These are phyloP conservation scores for Ericerus pela DNA, from an alignment of 1,140 invertebrate species.

Conservation along the genomic window DNA sequence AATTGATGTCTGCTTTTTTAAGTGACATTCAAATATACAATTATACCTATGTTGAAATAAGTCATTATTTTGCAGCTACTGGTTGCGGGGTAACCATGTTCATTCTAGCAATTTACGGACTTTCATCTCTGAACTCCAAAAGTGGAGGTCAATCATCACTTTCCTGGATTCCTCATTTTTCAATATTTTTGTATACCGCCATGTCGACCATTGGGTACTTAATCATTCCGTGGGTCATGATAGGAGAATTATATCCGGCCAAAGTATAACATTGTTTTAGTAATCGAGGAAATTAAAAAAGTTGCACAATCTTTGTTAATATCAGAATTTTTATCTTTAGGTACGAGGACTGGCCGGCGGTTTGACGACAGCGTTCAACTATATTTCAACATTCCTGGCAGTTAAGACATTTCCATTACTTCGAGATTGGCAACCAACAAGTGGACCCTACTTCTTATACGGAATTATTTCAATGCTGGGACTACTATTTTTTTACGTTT, in stretches of 20 bases:
- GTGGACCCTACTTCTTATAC: slow-evolving; percentile 46
- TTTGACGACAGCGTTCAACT: slow-evolving; percentile 46
- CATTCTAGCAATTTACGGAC: slow-evolving; percentile 41
- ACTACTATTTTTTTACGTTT: slow-evolving; percentile 42
- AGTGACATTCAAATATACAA: too few species aligned
- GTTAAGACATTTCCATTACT: slow-evolving; percentile 50
- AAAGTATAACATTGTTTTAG: slow-evolving; percentile 19
- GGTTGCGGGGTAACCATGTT: slow-evolving; percentile 49
- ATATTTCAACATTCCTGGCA: slow-evolving; percentile 46
- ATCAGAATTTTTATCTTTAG: slow-evolving; percentile 29
- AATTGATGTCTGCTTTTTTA: too few species aligned
- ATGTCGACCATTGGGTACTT: slow-evolving; percentile 49
- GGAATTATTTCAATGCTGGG: slow-evolving; percentile 41
- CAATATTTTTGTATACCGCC: slow-evolving; percentile 45
- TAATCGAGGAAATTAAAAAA: too few species aligned
- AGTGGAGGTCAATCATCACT: slow-evolving; percentile 29
- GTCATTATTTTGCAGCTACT: slow-evolving; percentile 33
- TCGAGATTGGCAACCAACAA: slow-evolving; percentile 34
- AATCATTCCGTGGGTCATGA: slow-evolving; percentile 57
- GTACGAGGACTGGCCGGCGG: slow-evolving; percentile 49
- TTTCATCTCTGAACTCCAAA: slow-evolving; percentile 36
- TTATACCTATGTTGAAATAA: too few species aligned
- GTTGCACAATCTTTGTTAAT: not conserved
- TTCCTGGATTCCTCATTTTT: slow-evolving; percentile 46
- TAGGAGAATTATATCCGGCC: slow-evolving; percentile 48